Evolutionary conservation across 37 sponge, comb jelly and placozoan species (phyloP), one percentile per base, ranked within the genome.

Genomic region (Bolinopsis microptera): DNA sequence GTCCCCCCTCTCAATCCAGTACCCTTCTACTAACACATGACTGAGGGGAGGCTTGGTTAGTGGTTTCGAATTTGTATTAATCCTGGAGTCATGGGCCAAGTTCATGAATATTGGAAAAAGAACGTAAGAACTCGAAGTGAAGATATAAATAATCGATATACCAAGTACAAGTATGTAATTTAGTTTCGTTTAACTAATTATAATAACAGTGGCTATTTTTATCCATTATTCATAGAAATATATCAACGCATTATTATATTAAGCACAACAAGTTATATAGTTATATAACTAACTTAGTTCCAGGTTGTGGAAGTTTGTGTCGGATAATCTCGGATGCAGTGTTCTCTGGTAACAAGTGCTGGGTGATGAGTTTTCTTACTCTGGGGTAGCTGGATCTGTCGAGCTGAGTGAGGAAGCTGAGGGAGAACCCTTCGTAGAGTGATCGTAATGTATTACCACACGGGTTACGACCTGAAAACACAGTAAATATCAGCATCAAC

Each of bases 341-440:
- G 21, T 38, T 93, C 23, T 93, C 72, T 8, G 77, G 77, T 0
- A 94, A 68, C 16, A 94, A 28, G 23, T 68, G 38, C 39, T 28
- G 32, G 0, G 22, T 25, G 27, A 93, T 93, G 67, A 94, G 74
- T n/a, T 18, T 25, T 37, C 39, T 72, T 0, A 94, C 93, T 32
- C 41, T n/a, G 40, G 82, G 69, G 77, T 94, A 80, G 32, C 90
- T 94, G n/a, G 41, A 27, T 32, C 74, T 39, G 39, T 95, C 93
- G 0, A 95, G 95, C 93, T 95, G 95, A 22, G 95, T 93, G 34
- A 94, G 68, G 69, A 95, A 95, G 61, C 95, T 95, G 28, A 95
- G 38, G 34, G 41, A 94, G 38, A 95, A 92, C 0, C 95, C 97
- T 95, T 98, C 99, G 94, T 96, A 97, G 22, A 97, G 93, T 0